A percentile compares a stretch with the other conserved stretches of the same genome.
Evolutionary conservation across 2,888 invertebrate species (phyloP).

Genomic region (Horisme vitalbata): DNA sequence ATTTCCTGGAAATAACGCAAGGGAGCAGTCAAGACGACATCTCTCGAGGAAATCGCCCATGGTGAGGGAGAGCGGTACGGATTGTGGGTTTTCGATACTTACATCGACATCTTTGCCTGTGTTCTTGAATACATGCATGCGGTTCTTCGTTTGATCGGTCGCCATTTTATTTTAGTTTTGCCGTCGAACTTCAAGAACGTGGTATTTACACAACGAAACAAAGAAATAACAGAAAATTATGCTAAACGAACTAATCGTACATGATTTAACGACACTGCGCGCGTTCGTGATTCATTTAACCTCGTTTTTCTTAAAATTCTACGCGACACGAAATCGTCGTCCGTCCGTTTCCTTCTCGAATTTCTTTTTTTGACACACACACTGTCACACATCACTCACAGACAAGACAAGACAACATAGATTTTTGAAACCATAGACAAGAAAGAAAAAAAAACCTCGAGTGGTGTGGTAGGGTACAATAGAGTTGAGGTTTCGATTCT

Average conservation of each 20-base stretch:
- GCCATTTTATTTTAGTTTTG: conserved; percentile 86
- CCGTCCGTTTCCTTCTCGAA: conserved; percentile 64
- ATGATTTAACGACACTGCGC: conserved; percentile 68
- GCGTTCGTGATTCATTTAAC: conserved; percentile 70
- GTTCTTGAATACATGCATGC: conserved; percentile 98
- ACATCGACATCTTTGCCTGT: conserved; percentile 99
- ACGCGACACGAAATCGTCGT: conserved; percentile 63
- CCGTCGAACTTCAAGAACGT: conserved; percentile 59
- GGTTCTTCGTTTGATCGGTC: conserved; percentile 90
- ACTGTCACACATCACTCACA: neutral
- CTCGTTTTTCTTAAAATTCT: conserved; percentile 61
- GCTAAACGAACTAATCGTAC: conserved; percentile 65
- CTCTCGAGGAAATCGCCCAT: neutral
- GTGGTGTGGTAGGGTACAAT: neutral
- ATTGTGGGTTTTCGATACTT: conserved; percentile 73
- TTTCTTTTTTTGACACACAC: conserved; percentile 44
- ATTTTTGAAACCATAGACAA: conserved; percentile 54
- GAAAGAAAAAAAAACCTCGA: neutral
- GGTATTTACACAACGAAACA: conserved; percentile 70
- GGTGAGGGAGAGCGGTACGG: neutral
- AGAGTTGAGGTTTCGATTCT: neutral
- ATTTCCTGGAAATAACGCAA: conserved; percentile 88
- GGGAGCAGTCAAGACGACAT: conserved; percentile 30
- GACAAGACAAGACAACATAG: neutral
- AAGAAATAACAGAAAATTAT: conserved; percentile 71